Percentiles rank a stretch among this genome's conserved stretches.
These are phyloP conservation scores for Pecten maximus DNA, from an alignment of 2,888 invertebrate species.

Conservation along the genomic window DNA sequence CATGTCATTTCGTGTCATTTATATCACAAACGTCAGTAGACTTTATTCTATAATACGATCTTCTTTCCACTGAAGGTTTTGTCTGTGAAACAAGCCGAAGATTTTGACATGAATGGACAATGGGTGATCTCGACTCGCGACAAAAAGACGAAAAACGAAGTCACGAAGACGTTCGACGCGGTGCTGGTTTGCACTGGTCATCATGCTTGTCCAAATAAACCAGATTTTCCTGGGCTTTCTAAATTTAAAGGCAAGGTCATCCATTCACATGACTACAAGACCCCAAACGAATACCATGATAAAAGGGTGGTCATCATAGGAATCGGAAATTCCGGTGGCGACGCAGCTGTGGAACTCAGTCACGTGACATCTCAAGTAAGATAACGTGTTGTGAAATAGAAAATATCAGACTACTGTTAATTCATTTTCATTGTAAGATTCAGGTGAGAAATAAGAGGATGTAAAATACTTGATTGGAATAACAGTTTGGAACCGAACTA, in stretches of 20 bases:
- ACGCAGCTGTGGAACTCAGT: background rate
- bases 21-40: too few relatives aligned
- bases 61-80: constrained; percentile 53
- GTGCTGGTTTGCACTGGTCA: constrained; percentile 73
- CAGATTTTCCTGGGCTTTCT: constrained; percentile 58
- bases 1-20: too few relatives aligned
- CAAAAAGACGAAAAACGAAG: constrained; percentile 57
- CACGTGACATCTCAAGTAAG: background rate
- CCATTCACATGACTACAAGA: background rate
- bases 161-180: constrained; percentile 65
- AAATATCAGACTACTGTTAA: too few relatives aligned
- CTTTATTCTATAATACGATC: background rate
- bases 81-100: constrained; percentile 55
- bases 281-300: background rate
- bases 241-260: background rate
- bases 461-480: too few relatives aligned
- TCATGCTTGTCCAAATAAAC: constrained; percentile 55
- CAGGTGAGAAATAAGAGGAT: too few relatives aligned
- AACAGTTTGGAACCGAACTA: too few relatives aligned
- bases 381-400: too few relatives aligned
- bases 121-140: constrained; percentile 72
- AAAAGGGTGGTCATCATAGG: background rate
- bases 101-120: constrained; percentile 71
- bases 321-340: background rate
- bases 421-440: too few relatives aligned